phyloP scores from a whole-genome alignment of 1,140 invertebrate genomes.

The Trichogramma pretiosum region DNA sequence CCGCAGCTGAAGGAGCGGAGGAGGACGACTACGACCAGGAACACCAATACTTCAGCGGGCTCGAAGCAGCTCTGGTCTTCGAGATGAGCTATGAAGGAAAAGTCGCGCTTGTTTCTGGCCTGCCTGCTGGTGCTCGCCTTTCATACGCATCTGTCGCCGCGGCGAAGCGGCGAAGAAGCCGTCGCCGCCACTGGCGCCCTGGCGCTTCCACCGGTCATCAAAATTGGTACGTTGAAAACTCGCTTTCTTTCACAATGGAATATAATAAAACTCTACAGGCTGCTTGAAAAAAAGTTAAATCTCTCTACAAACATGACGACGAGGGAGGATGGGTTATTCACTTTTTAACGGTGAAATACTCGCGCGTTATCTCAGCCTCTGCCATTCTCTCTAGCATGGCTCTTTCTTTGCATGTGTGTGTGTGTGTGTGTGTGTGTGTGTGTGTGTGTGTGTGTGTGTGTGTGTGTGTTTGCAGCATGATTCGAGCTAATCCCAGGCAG shows the following conservation, averaged over 20 bases:
- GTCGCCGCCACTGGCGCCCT: conserved; percentile 25
- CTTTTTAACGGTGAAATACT: too few relatives aligned
- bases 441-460: background rate
- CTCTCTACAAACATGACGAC: too few relatives aligned
- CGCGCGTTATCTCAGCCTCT: background rate
- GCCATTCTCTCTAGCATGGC: background rate
- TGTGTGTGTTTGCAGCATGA: too few relatives aligned
- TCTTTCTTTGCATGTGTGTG: background rate
- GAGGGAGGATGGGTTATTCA: too few relatives aligned
- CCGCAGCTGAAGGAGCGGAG: too few relatives aligned
- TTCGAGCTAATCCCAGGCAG: too few relatives aligned
- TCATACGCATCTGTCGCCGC: too few relatives aligned
- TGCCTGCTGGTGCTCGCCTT: conserved; percentile 36
- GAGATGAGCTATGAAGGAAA: conserved; percentile 46
- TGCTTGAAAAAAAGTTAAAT: too few relatives aligned
- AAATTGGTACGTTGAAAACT: conserved; percentile 36
- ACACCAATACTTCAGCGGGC: too few relatives aligned
- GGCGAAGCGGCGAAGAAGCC: too few relatives aligned
- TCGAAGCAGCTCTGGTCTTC: conserved; percentile 24
- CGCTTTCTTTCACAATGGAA: background rate
- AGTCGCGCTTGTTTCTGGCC: conserved; percentile 44
- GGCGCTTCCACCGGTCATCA: conserved; percentile 40
- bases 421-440: background rate
- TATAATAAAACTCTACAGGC: too few relatives aligned
- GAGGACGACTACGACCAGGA: too few relatives aligned